Conservation (phyloP, 1,140 invertebrate genomes). For the Drosophila chauvacae region DNA sequence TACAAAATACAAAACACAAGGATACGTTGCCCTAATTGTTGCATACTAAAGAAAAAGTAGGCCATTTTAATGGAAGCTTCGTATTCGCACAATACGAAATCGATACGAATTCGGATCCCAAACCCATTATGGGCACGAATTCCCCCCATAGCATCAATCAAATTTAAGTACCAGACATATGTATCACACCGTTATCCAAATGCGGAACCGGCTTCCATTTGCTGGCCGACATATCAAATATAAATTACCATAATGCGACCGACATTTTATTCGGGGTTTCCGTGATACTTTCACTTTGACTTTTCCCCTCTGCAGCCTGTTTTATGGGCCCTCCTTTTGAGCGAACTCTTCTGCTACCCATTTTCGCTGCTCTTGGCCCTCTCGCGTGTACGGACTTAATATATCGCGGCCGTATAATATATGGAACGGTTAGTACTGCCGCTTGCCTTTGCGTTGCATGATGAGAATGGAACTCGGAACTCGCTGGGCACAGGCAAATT, state of each 20-base stretch:
- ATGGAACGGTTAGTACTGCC: constrained; percentile 16
- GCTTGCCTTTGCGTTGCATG: constrained; percentile 70
- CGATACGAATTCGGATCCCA: not conserved
- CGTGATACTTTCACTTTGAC: constrained; percentile 67
- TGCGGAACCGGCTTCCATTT: constrained; percentile 37
- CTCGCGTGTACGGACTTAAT: constrained; percentile 69
- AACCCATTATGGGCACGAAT: constrained; percentile 8
- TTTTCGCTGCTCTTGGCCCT: constrained; percentile 46
- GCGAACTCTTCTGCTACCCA: constrained; percentile 11
- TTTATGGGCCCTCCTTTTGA: constrained; percentile 34
- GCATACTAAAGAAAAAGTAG: not conserved
- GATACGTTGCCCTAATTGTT: not conserved
- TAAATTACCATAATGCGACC: constrained; percentile 63
- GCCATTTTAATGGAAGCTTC: not conserved
- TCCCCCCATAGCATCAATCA: constrained; percentile 32
- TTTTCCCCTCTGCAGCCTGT: constrained; percentile 21
- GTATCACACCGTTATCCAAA: constrained; percentile 40
- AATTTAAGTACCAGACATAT: constrained; percentile 40
- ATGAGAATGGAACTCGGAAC: constrained; percentile 56
- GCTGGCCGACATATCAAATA: constrained; percentile 40
- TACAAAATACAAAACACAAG: not conserved
- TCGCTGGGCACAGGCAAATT: constrained; percentile 71
- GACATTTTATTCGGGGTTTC: constrained; percentile 59
- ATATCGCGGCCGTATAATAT: constrained; percentile 63
- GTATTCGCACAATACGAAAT: not conserved